A percentile compares a stretch with the other conserved stretches of the same genome.
These are phyloP conservation scores for Aspidapion aeneum DNA, from an alignment of 2,888 invertebrate genomes.

Conservation along the genomic window DNA sequence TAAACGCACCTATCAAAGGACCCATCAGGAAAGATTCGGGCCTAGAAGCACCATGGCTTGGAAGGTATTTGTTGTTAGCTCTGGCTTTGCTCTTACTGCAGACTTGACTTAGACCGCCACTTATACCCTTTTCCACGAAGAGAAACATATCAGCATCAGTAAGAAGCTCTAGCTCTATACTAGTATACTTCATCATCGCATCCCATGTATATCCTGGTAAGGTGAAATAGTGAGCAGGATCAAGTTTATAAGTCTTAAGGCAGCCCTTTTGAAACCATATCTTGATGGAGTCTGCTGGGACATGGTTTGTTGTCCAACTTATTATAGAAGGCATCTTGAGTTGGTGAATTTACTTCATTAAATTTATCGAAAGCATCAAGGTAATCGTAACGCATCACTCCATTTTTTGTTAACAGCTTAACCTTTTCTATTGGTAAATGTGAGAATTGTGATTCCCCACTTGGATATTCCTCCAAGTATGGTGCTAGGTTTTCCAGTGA, in stretches of 20 bases:
- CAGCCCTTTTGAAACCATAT: background rate
- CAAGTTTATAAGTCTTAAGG: background rate
- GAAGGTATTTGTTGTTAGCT: no score
- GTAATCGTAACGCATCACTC: slow-evolving; percentile 15
- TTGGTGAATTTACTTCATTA: slow-evolving; percentile 1
- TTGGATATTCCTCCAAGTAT: slow-evolving; percentile 5
- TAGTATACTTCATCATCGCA: slow-evolving; percentile 34
- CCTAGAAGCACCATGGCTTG: background rate
- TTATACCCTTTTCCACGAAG: slow-evolving; percentile 8
- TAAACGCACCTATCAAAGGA: background rate
- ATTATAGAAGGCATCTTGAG: slow-evolving; percentile 7
- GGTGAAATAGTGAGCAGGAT: slow-evolving; percentile 36
- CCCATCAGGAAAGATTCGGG: background rate
- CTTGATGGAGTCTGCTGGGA: slow-evolving; percentile 7
- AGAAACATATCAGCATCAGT: slow-evolving; percentile 37
- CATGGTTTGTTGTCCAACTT: slow-evolving; percentile 10
- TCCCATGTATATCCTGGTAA: slow-evolving; percentile 30
- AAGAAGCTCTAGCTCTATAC: slow-evolving; percentile 35
- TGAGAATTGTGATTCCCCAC: slow-evolving; percentile 7
- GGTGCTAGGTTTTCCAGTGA: background rate
- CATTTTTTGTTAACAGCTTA: slow-evolving; percentile 5
- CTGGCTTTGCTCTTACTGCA: slow-evolving; percentile 5
- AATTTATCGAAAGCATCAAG: slow-evolving; percentile 12
- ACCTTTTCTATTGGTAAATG: background rate
- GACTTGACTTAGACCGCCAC: slow-evolving; percentile 12